Percentiles rank a stretch among this genome's conserved stretches.
Conservation (phyloP, 2,888 invertebrate species). For the Callinectes sapidus region DNA sequence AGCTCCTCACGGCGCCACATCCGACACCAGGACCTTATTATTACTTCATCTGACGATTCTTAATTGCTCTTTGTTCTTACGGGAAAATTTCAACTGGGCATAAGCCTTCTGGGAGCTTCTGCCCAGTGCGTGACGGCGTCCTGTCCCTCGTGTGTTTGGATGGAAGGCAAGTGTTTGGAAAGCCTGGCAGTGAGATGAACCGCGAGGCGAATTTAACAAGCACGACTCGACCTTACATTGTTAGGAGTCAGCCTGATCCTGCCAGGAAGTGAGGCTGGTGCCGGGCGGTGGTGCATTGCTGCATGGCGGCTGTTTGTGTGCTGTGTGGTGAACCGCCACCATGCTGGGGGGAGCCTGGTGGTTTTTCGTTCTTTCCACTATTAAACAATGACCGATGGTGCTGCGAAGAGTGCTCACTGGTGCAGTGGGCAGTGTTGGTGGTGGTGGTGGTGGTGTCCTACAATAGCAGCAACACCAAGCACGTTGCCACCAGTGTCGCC, state of each 20-base stretch:
- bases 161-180: slow-evolving; percentile 6
- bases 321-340: neutral
- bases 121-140: neutral
- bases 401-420: neutral
- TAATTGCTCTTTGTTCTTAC: neutral
- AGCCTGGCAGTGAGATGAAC: slow-evolving; percentile 25
- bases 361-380: neutral
- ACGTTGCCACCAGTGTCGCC: neutral
- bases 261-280: slow-evolving; percentile 8
- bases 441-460: neutral
- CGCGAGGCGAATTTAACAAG: neutral
- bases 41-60: neutral
- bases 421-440: neutral
- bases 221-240: neutral
- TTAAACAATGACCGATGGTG: neutral
- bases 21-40: neutral
- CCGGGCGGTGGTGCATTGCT: neutral
- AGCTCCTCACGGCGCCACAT: slow-evolving; percentile 6
- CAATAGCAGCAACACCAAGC: slow-evolving; percentile 32
- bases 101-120: neutral
- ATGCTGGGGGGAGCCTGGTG: neutral
- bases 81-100: neutral
- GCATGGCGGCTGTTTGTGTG: neutral
- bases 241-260: neutral
- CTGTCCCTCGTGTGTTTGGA: neutral